Evolutionary conservation across 2,888 invertebrate genomes (phyloP), one percentile per base, ranked within the genome.

Genomic region (Eupithecia inturbata): DNA sequence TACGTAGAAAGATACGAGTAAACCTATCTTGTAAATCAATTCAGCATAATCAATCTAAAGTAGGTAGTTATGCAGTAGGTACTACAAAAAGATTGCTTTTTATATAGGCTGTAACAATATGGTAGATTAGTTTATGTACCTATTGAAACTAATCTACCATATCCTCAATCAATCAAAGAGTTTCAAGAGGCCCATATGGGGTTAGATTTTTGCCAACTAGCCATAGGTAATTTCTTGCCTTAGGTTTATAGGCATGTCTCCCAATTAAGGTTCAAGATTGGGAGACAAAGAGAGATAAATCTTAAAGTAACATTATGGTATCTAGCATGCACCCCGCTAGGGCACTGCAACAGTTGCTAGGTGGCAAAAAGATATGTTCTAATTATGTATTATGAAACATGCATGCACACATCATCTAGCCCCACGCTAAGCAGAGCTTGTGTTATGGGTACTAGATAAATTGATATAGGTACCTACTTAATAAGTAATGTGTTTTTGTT

Each of bases 401-500:
- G n/a, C n/a, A n/a, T n/a, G n/a, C n/a, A n/a, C n/a, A n/a, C 16
- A 53, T 22, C 22, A 53, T 53, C 10, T 53, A 53, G 53, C 53
- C 3, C 22, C n/a, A 36, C n/a, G 7, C 7, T 49, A n/a, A 14
- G 49, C 7, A 53, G 53, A 53, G 10, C 10, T 10, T 53, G 22
- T 53, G 53, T n/a, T 53, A 22, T 53, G 3, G 22, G 2, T 53
- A 53, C 22, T 22, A 22, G 2, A 10, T 53, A 53, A n/a, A 53
- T 22, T n/a, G n/a, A 53, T n/a, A n/a, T n/a, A n/a, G n/a, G n/a
- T n/a, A n/a, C 0, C 2, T 22, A 49, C 7, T 12, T 53, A 53
- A 53, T 60, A 60, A 16, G 10, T 33, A 31, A 22, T 64, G 63
- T 31, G 7, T 31, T 60, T 76, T 72, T 75, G 76, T 82, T 84